A percentile compares a stretch with the other conserved stretches of the same genome.
Conservation (phyloP, 2,113 vertebrate species). For the Prinia subflava region DNA sequence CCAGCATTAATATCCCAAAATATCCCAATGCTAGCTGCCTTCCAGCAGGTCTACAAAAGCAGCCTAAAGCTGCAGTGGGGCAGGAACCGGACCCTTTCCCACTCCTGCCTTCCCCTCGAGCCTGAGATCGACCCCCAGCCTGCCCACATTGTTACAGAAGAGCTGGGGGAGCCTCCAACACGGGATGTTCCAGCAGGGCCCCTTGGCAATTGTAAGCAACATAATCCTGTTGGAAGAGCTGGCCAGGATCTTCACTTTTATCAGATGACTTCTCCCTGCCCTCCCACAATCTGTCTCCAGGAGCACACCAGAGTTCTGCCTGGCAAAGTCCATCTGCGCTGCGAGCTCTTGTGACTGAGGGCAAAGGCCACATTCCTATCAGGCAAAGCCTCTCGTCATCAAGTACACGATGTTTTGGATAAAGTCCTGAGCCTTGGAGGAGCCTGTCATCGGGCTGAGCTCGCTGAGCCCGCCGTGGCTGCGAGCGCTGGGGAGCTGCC, state of each 20-base stretch:
- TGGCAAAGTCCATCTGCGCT: constrained; percentile 53
- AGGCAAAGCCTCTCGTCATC: background rate
- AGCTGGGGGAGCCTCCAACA: background rate
- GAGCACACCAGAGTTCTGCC: background rate
- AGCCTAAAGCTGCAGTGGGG: background rate
- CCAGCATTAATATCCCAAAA: background rate
- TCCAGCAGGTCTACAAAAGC: background rate
- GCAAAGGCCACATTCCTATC: constrained; percentile 50
- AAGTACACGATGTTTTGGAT: background rate
- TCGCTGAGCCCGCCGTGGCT: background rate
- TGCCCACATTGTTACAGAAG: background rate
- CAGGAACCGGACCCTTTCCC: background rate
- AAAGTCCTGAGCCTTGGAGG: background rate
- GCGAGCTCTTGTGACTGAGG: constrained; percentile 6
- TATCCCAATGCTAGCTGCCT: background rate
- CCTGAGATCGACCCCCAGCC: background rate
- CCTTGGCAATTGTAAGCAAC: background rate
- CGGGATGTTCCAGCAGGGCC: background rate
- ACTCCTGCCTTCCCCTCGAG: background rate
- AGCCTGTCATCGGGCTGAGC: background rate
- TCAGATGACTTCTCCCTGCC: constrained; percentile 58
- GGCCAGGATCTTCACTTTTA: constrained; percentile 1
- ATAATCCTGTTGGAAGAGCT: background rate
- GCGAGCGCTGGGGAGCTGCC: background rate
- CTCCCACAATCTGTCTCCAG: background rate